A percentile compares a stretch with the other conserved stretches of the same genome.
phyloP scores from a whole-genome alignment of 2,797 vertebrate genomes.

The Selene dorsalis region DNA sequence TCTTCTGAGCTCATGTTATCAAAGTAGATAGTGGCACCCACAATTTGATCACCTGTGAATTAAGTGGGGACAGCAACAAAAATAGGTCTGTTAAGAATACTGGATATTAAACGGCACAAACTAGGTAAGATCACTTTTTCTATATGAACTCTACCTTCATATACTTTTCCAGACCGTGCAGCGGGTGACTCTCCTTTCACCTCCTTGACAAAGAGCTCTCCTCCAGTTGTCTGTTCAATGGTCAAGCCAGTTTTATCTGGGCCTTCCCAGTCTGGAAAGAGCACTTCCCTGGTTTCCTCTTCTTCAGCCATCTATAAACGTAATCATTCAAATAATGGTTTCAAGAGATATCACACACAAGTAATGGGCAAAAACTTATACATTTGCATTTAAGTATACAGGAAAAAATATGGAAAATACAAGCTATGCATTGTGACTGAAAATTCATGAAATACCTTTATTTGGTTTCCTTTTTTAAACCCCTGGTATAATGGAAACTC shows the following conservation, averaged over 20 bases:
- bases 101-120: neutral
- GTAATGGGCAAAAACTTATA: neutral
- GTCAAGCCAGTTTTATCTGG: conserved; percentile 92
- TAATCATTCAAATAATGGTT: conserved; percentile 13
- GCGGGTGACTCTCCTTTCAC: conserved; percentile 92
- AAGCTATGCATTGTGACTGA: neutral
- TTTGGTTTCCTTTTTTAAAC: conserved; percentile 60
- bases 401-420: conserved; percentile 1
- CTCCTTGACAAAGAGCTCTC: conserved; percentile 91
- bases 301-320: conserved; percentile 89
- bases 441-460: conserved; percentile 74
- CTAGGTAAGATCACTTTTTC: neutral
- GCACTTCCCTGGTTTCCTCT: conserved; percentile 91
- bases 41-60: conserved; percentile 92
- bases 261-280: conserved; percentile 93
- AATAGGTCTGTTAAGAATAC: conserved; percentile 4
- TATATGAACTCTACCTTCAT: conserved; percentile 85
- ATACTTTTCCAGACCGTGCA: conserved; percentile 89
- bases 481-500: conserved; percentile 60
- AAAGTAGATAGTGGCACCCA: conserved; percentile 96
- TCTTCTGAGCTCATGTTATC: conserved; percentile 94
- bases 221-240: conserved; percentile 88
- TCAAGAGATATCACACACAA: conserved; percentile 8
- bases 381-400: neutral
- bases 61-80: conserved; percentile 20